Percentiles rank a stretch among this genome's conserved stretches.
These are phyloP conservation scores for Mormyrops boulengeri DNA, from an alignment of 2,797 vertebrate genomes.

Conservation along the genomic window DNA sequence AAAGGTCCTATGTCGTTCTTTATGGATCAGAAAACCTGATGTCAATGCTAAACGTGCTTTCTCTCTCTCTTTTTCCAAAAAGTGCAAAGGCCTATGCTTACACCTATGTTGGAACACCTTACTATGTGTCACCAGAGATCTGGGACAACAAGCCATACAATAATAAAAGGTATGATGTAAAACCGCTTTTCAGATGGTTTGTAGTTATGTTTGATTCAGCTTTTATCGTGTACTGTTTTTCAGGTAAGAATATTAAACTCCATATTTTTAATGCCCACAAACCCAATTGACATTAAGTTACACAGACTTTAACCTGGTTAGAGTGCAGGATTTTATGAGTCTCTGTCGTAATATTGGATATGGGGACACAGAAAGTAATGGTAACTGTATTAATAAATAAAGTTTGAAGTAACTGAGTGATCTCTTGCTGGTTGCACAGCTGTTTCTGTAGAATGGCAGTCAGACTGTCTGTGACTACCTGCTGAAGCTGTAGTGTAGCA, in stretches of 20 bases:
- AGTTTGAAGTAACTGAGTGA: background rate
- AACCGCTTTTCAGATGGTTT: background rate
- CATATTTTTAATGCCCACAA: background rate
- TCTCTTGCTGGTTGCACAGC: background rate
- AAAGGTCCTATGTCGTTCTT: background rate
- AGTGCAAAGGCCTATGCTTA: constrained; percentile 75
- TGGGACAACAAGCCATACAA: constrained; percentile 92
- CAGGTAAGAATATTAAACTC: background rate
- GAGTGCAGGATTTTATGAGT: background rate
- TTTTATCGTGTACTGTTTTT: background rate
- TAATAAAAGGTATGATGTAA: constrained; percentile 81
- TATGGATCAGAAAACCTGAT: background rate
- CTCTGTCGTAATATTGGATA: background rate
- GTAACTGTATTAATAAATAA: background rate
- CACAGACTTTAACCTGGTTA: background rate
- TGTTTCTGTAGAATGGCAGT: background rate
- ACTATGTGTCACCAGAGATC: constrained; percentile 91
- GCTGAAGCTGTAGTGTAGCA: background rate
- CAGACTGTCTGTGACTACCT: background rate
- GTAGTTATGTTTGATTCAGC: background rate
- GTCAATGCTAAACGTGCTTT: background rate
- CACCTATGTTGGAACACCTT: constrained; percentile 85
- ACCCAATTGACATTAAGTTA: background rate
- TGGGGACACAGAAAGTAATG: background rate
- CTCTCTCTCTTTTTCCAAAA: background rate